Evolutionary conservation across 2,888 invertebrate genomes (phyloP).

Genomic region (Eupithecia exiguata): DNA sequence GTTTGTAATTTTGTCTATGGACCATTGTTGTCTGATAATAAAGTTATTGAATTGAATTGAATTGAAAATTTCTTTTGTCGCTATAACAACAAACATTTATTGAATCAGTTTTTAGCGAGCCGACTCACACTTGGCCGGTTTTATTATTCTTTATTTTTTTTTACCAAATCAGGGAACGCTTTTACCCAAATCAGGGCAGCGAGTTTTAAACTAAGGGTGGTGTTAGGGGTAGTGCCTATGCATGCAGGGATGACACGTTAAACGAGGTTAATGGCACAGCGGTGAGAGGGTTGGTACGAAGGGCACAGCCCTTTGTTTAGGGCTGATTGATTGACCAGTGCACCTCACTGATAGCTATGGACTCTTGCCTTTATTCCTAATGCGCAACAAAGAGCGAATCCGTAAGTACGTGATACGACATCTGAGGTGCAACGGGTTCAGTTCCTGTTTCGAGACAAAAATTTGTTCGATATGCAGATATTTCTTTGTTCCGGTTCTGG

Average conservation of each 20-base stretch:
- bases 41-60: too few species aligned
- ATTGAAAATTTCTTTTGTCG: too few species aligned
- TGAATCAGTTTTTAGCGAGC: too few species aligned
- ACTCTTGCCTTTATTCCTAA: background rate
- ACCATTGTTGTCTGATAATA: too few species aligned
- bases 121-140: too few species aligned
- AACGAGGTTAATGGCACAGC: slow-evolving; percentile 67
- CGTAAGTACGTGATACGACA: background rate
- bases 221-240: slow-evolving; percentile 25
- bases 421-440: background rate
- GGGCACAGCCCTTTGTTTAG: slow-evolving; percentile 50
- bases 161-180: slow-evolving; percentile 18
- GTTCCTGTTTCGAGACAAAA: background rate
- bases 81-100: too few species aligned
- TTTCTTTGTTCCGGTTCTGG: too few species aligned
- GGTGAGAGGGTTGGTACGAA: slow-evolving; percentile 42
- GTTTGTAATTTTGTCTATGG: too few species aligned
- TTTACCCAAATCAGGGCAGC: slow-evolving; percentile 23
- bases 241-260: slow-evolving; percentile 49
- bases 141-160: background rate
- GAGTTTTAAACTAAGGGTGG: slow-evolving; percentile 31
- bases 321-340: slow-evolving; percentile 50
- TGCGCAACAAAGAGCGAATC: background rate
- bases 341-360: background rate
- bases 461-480: too few species aligned